Percentiles rank a stretch among this genome's conserved stretches.
These are phyloP conservation scores for Prosapia bicincta DNA, from an alignment of 2,888 invertebrate species.

Conservation along the genomic window DNA sequence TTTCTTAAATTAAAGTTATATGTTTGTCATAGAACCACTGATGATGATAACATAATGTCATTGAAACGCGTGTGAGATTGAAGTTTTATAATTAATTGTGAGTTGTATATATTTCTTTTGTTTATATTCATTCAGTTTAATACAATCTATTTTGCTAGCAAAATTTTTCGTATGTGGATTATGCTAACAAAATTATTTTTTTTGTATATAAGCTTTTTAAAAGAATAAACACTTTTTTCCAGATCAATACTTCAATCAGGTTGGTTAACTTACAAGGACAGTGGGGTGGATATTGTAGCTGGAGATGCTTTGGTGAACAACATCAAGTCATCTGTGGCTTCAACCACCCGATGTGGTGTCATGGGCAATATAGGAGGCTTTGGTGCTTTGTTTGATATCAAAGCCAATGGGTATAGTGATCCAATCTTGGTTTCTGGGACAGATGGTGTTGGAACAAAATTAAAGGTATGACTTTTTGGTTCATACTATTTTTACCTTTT, in stretches of 20 bases:
- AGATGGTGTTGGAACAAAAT: conserved; percentile 95
- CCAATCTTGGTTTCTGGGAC: conserved; percentile 91
- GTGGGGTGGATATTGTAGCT: conserved; percentile 92
- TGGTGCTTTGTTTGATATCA: conserved; percentile 88
- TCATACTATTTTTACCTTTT: too few species aligned
- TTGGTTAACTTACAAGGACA: conserved; percentile 77
- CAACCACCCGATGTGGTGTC: conserved; percentile 74
- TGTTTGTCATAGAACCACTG: too few species aligned
- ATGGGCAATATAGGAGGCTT: conserved; percentile 86
- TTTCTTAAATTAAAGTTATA: too few species aligned
- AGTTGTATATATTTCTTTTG: too few species aligned
- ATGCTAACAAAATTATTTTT: too few species aligned
- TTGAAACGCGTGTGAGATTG: too few species aligned
- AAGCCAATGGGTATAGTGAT: conserved; percentile 69
- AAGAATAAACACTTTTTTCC: background rate
- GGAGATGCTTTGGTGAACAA: conserved; percentile 79
- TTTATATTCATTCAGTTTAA: too few species aligned
- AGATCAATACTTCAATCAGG: conserved; percentile 57
- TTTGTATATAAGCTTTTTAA: background rate
- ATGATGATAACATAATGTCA: too few species aligned
- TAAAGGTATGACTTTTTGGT: conserved; percentile 63
- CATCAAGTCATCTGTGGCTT: conserved; percentile 78
- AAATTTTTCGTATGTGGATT: too few species aligned
- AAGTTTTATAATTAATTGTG: too few species aligned
- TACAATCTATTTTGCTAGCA: too few species aligned